A percentile compares a stretch with the other conserved stretches of the same genome.
phyloP scores from a whole-genome alignment of 2,888 invertebrate species.

The Thyatira batis region DNA sequence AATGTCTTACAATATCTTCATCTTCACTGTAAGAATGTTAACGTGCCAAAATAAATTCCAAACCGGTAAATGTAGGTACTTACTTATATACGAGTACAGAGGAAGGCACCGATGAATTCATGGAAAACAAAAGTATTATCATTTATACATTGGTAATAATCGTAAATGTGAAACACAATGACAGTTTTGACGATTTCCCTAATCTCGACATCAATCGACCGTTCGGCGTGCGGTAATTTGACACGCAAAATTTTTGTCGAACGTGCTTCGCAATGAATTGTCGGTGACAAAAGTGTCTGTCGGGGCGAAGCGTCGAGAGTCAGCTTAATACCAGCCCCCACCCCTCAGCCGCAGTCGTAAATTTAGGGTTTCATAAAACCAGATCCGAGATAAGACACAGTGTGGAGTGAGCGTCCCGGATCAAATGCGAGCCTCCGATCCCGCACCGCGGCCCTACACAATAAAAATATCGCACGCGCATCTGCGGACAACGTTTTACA shows the following conservation, averaged over 20 bases:
- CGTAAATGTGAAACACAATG: constrained; percentile 49
- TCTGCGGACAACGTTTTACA: constrained; percentile 73
- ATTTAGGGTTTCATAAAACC: constrained; percentile 83
- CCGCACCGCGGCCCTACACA: constrained; percentile 64
- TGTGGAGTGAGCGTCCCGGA: constrained; percentile 77
- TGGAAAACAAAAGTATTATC: constrained; percentile 9
- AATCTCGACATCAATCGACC: constrained; percentile 63
- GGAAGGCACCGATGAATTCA: background rate
- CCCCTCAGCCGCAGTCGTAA: constrained; percentile 79
- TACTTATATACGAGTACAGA: background rate
- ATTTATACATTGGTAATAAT: constrained; percentile 39
- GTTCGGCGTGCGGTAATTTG: constrained; percentile 61
- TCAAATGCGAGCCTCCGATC: constrained; percentile 76
- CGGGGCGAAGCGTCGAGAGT: constrained; percentile 70
- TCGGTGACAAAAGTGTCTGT: constrained; percentile 78
- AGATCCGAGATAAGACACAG: constrained; percentile 82
- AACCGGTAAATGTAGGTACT: background rate
- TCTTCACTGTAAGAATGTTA: background rate
- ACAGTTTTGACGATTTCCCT: constrained; percentile 46
- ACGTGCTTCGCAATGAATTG: constrained; percentile 78
- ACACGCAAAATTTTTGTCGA: constrained; percentile 75
- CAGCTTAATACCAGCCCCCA: constrained; percentile 74
- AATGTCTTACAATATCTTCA: background rate
- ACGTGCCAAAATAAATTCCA: background rate
- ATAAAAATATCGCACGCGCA: constrained; percentile 78